phyloP scores from a whole-genome alignment of 1,140 invertebrate species.

The Listronotus bonariensis region DNA sequence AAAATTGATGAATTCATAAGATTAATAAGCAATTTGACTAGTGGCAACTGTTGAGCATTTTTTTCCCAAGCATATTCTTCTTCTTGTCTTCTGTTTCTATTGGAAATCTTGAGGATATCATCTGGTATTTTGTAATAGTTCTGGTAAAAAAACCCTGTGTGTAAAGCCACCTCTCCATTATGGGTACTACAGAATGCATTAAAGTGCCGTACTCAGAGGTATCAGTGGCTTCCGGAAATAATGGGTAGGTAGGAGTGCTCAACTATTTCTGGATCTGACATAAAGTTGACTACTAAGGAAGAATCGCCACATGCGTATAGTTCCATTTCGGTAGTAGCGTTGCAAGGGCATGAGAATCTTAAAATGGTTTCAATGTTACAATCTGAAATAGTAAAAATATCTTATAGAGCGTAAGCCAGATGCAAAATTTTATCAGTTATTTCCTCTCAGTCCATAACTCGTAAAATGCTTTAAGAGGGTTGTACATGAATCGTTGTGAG shows the following conservation, averaged over 20 bases:
- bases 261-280: not conserved
- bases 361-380: slow-evolving; percentile 11
- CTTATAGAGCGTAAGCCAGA: too few species aligned
- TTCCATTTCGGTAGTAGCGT: not conserved
- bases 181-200: not conserved
- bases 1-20: slow-evolving; percentile 26
- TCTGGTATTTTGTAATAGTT: slow-evolving; percentile 36
- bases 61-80: not conserved
- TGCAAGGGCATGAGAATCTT: slow-evolving; percentile 17
- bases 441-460: too few species aligned
- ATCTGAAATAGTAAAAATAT: slow-evolving; percentile 10
- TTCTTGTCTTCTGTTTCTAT: slow-evolving; percentile 12
- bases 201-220: slow-evolving; percentile 28
- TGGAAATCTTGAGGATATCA: slow-evolving; percentile 32
- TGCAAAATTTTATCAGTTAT: too few species aligned
- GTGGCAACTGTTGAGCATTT: slow-evolving; percentile 1
- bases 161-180: slow-evolving; percentile 35
- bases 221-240: slow-evolving; percentile 10
- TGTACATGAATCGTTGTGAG: too few species aligned
- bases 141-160: slow-evolving; percentile 32
- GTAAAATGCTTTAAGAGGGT: too few species aligned
- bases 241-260: slow-evolving; percentile 20
- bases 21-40: slow-evolving; percentile 31
- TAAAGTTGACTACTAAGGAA: slow-evolving; percentile 13
- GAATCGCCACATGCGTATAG: slow-evolving; percentile 6